A percentile compares a stretch with the other conserved stretches of the same genome.
These are phyloP conservation scores for Cyaniris semiargus DNA, from an alignment of 2,888 invertebrate species.

Conservation along the genomic window DNA sequence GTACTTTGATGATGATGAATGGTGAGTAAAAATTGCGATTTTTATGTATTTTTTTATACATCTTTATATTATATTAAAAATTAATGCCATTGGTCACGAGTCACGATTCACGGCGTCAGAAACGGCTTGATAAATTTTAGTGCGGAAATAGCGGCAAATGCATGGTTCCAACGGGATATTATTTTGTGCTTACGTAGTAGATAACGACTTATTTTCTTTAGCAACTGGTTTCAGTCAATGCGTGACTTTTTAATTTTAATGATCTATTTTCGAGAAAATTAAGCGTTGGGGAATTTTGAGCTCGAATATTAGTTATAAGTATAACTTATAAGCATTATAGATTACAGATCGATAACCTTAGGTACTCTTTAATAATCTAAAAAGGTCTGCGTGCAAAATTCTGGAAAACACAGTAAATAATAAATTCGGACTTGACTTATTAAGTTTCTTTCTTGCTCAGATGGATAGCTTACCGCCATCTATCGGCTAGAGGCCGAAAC, in stretches of 20 bases:
- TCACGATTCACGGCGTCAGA: neutral
- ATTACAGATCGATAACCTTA: too few species aligned
- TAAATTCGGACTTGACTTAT: too few species aligned
- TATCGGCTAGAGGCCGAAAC: neutral
- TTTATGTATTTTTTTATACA: neutral
- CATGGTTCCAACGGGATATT: too few species aligned
- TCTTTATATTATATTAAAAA: neutral
- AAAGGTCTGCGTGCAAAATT: too few species aligned
- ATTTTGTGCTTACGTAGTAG: too few species aligned
- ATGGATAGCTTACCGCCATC: neutral
- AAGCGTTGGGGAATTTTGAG: too few species aligned
- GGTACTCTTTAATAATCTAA: too few species aligned
- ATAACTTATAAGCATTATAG: too few species aligned
- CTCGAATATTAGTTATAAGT: too few species aligned
- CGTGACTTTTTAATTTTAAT: neutral
- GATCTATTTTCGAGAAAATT: too few species aligned
- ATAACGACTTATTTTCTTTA: neutral
- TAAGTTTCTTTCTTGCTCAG: neutral
- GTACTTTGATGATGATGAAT: slow-evolving; percentile 22
- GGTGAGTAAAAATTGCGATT: neutral
- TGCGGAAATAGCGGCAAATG: neutral
- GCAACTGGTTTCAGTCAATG: neutral
- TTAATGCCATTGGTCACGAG: neutral
- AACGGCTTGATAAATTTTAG: neutral
- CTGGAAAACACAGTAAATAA: too few species aligned